Base-by-base conservation (phyloP, 2,113 vertebrate genomes). In the Trachemys scripta region DNA sequence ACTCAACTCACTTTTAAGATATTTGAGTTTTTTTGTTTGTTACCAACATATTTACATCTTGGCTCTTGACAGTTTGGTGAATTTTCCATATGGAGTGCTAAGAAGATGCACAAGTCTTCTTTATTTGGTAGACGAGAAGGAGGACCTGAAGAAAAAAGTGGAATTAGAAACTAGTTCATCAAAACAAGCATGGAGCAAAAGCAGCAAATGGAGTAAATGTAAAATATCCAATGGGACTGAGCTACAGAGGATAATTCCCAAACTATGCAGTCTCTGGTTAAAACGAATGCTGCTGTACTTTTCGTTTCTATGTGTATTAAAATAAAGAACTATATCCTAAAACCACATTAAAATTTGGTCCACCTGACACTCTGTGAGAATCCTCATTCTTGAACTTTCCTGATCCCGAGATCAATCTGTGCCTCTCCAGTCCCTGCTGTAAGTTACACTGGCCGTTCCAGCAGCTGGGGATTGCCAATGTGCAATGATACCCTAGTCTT, bases 71-170 rank as follows among this genome's bases (percentile, higher is more conserved):
- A 62, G 31, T 10, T 54, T 54, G 65, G 81, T 72, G n/a, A 85
- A 82, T 85, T 88, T 94, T 94, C 95, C 93, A 90, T 94, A 49
- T 92, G 90, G 22, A 96, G 35, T 35, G 95, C 95, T 84, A 94
- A 88, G 45, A 92, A 94, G 10, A 92, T 85, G 53, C 95, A 96
- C 69, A 94, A 35, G 3, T 94, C 95, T 85, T 90, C 93, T n/a
- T 96, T 92, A 79, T 86, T 90, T 82, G 82, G 20, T 31, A 20
- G 5, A 50, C 82, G 84, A 94, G 45, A 1, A n/a, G 83, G 69
- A 90, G 69, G 24, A 80, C 1, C 93, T 94, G 59, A n/a, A 92
- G 84, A 49, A 54, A 49, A 51, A 11, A 42, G 65, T 6, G 6
- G 45, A 79, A 62, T 82, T 82, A 82, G 62, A 84, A 90, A 49